Evolutionary conservation across 2,888 invertebrate genomes (phyloP), one percentile per base, ranked within the genome.

Genomic region (Lasioglossum villosulum): DNA sequence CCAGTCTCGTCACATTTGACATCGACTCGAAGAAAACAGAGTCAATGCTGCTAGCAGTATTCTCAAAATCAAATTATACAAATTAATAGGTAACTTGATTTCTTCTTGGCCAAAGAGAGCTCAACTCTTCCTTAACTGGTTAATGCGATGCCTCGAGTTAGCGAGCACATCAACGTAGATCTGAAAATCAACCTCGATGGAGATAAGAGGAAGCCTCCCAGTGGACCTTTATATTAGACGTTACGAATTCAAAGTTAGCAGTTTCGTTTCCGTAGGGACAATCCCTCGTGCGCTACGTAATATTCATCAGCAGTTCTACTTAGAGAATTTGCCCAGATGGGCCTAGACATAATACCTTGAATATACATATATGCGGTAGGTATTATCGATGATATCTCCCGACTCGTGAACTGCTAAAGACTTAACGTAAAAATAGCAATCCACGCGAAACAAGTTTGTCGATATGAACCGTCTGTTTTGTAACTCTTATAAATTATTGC

Each of bases 391-490:
- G 34, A 68, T 23, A 37, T 12, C 10, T 34, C 23, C 66, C 2
- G 8, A 27, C 59, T 63, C 81, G 75, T 59, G 39, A 83, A 71
- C 71, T 39, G 14, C 59, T 27, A 1, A 12, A 59, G 27, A 14
- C 59, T 59, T 14, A 4, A 27, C 27, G 12, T 59, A 59, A 75
- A 45, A 68, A 56, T 59, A 74, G 48, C 63, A 52, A 23, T 23
- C 10, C 27, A 37, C 45, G 72, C n/a, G 59, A 59, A 59, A 27
- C 27, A n/a, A n/a, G n/a, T n/a, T 27, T 10, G 37, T 34, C 23
- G 34, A 37, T 71, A n/a, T n/a, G 16, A 34, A 5, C 42, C 74
- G 80, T 16, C 48, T 42, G 80, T 80, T 80, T 30, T 30, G 48
- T 68, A 70, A 16, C 56, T 74, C 52, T 27, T 52, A 68, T 73